Base-by-base conservation (phyloP, 2,113 vertebrate species). In the Lagopus leucura region DNA sequence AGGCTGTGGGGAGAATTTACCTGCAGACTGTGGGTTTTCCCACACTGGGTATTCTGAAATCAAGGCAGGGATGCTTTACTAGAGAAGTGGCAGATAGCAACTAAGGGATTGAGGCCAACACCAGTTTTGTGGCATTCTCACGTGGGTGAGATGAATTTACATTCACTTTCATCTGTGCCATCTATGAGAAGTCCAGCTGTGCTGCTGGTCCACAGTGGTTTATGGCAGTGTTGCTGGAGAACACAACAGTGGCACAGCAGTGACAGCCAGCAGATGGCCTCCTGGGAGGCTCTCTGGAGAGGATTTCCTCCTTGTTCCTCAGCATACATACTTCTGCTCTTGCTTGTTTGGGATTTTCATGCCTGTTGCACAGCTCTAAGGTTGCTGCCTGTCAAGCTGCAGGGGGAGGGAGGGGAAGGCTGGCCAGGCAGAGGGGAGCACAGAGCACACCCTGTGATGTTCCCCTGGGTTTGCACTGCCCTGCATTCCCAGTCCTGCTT, bases 161-260 rank as follows among this genome's bases (percentile, higher is more conserved):
- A 47, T 40, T 86, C 13, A 3, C 83, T 94, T 95, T 81, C 73
- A 50, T 86, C 66, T 92, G 66, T 92, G 80, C 71, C 32, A 18
- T 74, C 86, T 85, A 1, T 18, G 64, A 60, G 42, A 89, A 93
- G 50, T 73, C 78, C 66, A 63, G 45, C 78, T 82, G 78, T 85
- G 77, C 70, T 80, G 42, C 89, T 92, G 89, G 86, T 93, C 91
- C 83, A 52, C 48, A 76, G 60, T 17, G 20, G n/a, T 92, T 93
- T 72, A 75, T 60, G 64, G 85, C 74, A 82, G 54, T 85, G 74
- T 71, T 79, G 95, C 89, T 0, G 0, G 75, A 82, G 58, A 85
- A 38, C 72, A 82, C 0, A 73, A 67, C 64, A 82, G 66, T 88
- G 90, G 88, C 78, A 76, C 0, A 0, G 64, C 67, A 80, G 55